Base-by-base conservation (phyloP, 2,113 vertebrate genomes). In the Zosterops lateralis region DNA sequence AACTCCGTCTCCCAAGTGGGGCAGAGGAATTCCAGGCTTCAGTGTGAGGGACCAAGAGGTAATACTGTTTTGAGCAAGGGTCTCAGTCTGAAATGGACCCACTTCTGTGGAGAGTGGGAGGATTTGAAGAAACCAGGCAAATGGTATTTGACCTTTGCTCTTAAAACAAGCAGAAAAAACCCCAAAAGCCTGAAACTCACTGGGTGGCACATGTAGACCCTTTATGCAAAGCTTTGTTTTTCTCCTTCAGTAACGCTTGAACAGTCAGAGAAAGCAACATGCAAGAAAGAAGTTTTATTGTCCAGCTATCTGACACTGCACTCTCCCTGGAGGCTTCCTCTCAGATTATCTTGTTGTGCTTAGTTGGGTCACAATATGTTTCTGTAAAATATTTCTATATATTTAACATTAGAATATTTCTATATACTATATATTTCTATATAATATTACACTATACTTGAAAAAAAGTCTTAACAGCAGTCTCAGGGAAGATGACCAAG, bases 121-220 rank as follows among this genome's bases (percentile, higher is more conserved):
- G 40, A 64, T 29, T 34, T 89, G 86, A 85, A 89, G 91, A 58
- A 92, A 79, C 5, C 42, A 54, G 13, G 60, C 80, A 80, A 93
- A 92, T 64, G 78, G 74, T 77, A n/a, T 66, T 38, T 82, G 84
- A 94, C 86, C 89, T 92, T 84, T 93, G 93, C 84, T 58, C 56
- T 95, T 54, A 92, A 84, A 85, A 74, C 89, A 96, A 93, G 74
- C 3, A 74, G 47, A 53, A n/a, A 76, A 62, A 25, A 0, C 1
- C 11, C 2, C 38, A 38, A 44, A 81, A 51, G 32, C 36, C 42
- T 48, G 53, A 84, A 95, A 82, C 17, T 72, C 77, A 44, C 74
- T 64, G 72, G 80, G 68, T 66, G 89, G 78, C 77, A 90, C 13
- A 62, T 7, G 7, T 51, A 68, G n/a, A 18, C n/a, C 9, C 92